These are phyloP conservation scores for Cuculus canorus DNA, from an alignment of 2,797 vertebrate genomes.

Conservation along the genomic window DNA sequence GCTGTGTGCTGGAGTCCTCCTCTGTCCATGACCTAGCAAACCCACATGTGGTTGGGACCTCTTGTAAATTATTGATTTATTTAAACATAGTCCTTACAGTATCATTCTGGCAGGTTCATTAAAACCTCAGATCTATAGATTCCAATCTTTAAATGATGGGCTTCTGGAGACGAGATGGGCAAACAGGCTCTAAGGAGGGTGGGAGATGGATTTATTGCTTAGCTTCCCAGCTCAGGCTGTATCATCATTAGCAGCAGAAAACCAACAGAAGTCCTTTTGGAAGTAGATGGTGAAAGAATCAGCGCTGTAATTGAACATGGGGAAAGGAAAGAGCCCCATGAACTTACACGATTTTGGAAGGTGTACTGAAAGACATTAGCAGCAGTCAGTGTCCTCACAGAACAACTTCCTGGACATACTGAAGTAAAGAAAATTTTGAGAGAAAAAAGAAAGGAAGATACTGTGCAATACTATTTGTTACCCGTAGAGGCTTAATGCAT, in stretches of 20 bases:
- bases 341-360: not conserved
- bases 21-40: not conserved
- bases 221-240: not conserved
- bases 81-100: not conserved
- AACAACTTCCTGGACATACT: not conserved
- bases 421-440: not conserved
- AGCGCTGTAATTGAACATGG: not conserved
- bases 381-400: not conserved
- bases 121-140: not conserved
- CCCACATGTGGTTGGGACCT: not conserved
- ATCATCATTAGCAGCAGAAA: not conserved
- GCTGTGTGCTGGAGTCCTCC: not conserved
- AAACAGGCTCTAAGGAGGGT: not conserved
- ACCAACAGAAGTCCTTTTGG: not conserved
- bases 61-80: not conserved
- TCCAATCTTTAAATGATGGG: not conserved
- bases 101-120: not conserved
- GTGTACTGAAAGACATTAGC: not conserved
- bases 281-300: not conserved
- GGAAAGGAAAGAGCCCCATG: not conserved
- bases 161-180: not conserved
- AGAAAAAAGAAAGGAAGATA: not conserved
- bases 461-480: not conserved
- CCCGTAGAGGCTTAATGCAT: not conserved
- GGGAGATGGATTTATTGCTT: not conserved